A percentile compares a stretch with the other conserved stretches of the same genome.
These are phyloP conservation scores for Buphagus erythrorhynchus DNA, from an alignment of 2,797 vertebrate genomes.

Conservation along the genomic window DNA sequence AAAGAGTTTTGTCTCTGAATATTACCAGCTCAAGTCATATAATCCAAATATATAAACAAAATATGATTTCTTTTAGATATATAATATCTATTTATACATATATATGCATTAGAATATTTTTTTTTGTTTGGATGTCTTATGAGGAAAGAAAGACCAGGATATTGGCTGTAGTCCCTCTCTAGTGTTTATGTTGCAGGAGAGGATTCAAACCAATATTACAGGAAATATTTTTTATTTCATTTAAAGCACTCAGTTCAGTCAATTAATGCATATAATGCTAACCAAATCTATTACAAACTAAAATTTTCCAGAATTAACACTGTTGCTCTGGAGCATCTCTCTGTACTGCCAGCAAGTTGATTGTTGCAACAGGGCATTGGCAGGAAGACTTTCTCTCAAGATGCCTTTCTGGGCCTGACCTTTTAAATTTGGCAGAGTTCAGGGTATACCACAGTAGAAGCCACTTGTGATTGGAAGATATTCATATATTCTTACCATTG, in stretches of 20 bases:
- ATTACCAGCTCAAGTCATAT: background rate
- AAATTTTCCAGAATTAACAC: background rate
- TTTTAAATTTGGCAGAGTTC: background rate
- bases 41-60: background rate
- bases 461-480: constrained; percentile 1
- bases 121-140: background rate
- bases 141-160: background rate
- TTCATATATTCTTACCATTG: background rate
- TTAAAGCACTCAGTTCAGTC: background rate
- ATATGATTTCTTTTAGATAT: background rate
- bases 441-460: background rate
- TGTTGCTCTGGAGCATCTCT: background rate
- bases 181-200: background rate
- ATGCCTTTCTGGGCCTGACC: background rate
- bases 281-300: background rate
- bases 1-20: background rate
- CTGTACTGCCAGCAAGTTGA: background rate
- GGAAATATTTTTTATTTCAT: background rate
- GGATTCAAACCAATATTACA: background rate
- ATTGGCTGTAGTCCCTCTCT: background rate
- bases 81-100: background rate
- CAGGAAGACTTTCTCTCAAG: background rate
- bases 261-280: background rate
- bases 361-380: background rate
- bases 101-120: background rate